Conservation (phyloP, 2,113 vertebrate species). For the Phyllopteryx taeniolatus region DNA sequence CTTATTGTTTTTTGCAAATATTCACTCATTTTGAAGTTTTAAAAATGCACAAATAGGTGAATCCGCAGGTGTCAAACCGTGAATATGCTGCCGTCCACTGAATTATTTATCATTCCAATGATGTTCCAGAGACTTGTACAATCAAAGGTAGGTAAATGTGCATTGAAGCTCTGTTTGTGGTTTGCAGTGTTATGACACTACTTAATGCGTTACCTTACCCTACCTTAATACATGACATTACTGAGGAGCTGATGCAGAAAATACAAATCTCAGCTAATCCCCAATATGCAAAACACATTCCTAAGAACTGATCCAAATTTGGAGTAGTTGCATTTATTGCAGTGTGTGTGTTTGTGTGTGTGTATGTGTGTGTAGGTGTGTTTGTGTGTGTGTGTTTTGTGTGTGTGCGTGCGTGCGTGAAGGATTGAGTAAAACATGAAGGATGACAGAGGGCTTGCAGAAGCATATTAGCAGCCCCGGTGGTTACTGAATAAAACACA, state of each 20-base stretch:
- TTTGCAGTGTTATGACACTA: background rate
- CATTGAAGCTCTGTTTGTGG: background rate
- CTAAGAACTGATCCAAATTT: background rate
- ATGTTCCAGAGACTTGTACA: background rate
- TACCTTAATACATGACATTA: background rate
- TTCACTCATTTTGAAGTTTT: too few species aligned
- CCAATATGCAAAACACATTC: background rate
- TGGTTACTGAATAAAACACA: slow-evolving; percentile 55
- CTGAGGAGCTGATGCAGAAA: background rate
- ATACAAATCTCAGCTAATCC: background rate
- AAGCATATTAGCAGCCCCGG: slow-evolving; percentile 30
- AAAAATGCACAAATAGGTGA: too few species aligned
- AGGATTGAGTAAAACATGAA: slow-evolving; percentile 20
- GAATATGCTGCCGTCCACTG: background rate
- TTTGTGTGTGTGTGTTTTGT: background rate
- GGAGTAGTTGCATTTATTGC: background rate
- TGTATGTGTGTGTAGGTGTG: background rate
- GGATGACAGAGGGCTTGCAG: slow-evolving; percentile 8
- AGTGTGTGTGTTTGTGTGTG: slow-evolving; percentile 1
- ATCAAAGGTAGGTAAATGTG: background rate
- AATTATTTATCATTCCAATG: background rate
- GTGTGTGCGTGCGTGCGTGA: background rate
- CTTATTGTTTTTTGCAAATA: too few species aligned
- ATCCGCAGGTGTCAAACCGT: too few species aligned
- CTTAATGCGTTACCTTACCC: background rate